Evolutionary conservation across 2,888 invertebrate genomes (phyloP).

Genomic region (Chalcosyrphus nemorum): DNA sequence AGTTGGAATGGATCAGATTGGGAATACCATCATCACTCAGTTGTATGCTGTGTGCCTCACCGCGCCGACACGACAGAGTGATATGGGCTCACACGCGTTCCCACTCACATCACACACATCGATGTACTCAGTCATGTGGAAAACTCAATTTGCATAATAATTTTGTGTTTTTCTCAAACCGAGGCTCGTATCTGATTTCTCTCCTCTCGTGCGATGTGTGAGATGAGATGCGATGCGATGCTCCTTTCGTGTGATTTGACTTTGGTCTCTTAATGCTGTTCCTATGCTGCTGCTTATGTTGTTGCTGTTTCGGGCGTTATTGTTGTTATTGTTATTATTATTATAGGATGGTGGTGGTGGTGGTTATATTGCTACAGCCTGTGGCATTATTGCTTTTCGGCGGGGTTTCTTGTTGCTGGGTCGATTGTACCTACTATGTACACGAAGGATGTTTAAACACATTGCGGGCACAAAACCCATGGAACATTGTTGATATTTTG

Average conservation of each 20-base stretch:
- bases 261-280: slow-evolving; percentile 59
- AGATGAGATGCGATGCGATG: slow-evolving; percentile 28
- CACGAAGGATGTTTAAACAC: slow-evolving; percentile 58
- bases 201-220: slow-evolving; percentile 43
- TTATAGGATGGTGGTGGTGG: slow-evolving; percentile 14
- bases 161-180: slow-evolving; percentile 75
- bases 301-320: not conserved
- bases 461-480: slow-evolving; percentile 56
- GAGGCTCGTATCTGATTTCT: slow-evolving; percentile 49
- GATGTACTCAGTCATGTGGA: slow-evolving; percentile 78
- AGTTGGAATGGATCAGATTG: slow-evolving; percentile 64
- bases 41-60: slow-evolving; percentile 19
- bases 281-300: not conserved
- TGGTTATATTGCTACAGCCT: slow-evolving; percentile 69
- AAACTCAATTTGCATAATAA: slow-evolving; percentile 82
- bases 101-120: slow-evolving; percentile 34
- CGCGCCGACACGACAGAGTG: slow-evolving; percentile 29
- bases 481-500: slow-evolving; percentile 67
- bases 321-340: slow-evolving; percentile 60
- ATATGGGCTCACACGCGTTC: slow-evolving; percentile 49
- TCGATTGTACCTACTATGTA: slow-evolving; percentile 46
- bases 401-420: slow-evolving; percentile 24
- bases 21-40: slow-evolving; percentile 72
- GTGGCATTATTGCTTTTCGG: slow-evolving; percentile 53
- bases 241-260: slow-evolving; percentile 59